These are phyloP conservation scores for Pseudococcus longispinus DNA, from an alignment of 2,888 invertebrate species.

Conservation along the genomic window DNA sequence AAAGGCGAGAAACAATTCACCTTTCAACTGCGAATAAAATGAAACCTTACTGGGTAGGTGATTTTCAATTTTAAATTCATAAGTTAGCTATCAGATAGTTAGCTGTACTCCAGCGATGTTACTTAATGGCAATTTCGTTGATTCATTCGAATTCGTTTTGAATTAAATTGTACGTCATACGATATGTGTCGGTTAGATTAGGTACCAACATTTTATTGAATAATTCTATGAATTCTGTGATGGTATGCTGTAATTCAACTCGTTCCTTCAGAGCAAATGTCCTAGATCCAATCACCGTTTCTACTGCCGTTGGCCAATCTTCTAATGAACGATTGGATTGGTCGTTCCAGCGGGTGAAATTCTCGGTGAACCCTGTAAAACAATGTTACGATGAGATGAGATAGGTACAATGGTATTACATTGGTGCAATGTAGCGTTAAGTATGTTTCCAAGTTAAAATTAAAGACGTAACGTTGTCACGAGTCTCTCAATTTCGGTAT, in stretches of 20 bases:
- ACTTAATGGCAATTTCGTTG: not conserved
- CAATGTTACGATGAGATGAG: not conserved
- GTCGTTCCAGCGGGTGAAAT: not conserved
- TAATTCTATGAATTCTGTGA: constrained; percentile 7
- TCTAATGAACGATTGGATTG: not conserved
- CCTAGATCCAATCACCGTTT: not conserved
- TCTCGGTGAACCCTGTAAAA: not conserved
- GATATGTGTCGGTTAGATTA: not conserved
- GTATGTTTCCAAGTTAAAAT: not conserved
- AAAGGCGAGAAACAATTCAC: too few relatives aligned
- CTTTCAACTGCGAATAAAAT: too few relatives aligned
- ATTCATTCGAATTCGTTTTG: not conserved
- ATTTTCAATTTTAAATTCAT: too few relatives aligned
- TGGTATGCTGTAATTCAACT: not conserved
- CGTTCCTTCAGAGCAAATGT: not conserved
- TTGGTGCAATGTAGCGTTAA: not conserved
- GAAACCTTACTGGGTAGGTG: too few relatives aligned
- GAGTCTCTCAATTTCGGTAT: too few relatives aligned
- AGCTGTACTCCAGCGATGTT: too few relatives aligned
- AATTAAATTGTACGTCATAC: not conserved
- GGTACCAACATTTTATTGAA: constrained; percentile 32
- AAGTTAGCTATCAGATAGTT: too few relatives aligned
- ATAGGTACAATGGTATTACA: not conserved
- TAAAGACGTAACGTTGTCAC: not conserved
- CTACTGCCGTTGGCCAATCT: not conserved